These are phyloP conservation scores for Drosophila kohkoa DNA, from an alignment of 1,140 invertebrate genomes.

Conservation along the genomic window DNA sequence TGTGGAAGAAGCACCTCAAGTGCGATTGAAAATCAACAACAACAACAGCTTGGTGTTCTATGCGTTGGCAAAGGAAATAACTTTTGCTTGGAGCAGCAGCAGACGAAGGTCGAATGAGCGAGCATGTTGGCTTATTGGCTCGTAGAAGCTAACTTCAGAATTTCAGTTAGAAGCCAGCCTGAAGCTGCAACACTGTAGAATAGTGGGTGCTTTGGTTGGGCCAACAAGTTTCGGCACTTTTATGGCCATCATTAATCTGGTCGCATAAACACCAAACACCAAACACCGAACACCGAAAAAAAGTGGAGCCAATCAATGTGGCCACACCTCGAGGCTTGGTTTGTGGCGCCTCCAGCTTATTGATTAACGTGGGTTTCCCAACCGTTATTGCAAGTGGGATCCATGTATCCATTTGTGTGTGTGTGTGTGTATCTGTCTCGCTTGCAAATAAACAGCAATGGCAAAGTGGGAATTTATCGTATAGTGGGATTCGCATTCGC, in stretches of 20 bases:
- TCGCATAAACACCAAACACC: slow-evolving; percentile 35
- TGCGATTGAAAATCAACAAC: slow-evolving; percentile 68
- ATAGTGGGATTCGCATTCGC: background rate
- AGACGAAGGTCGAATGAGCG: slow-evolving; percentile 33
- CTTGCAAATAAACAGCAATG: slow-evolving; percentile 16
- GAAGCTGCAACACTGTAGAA: slow-evolving; percentile 15
- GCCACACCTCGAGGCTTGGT: slow-evolving; percentile 47
- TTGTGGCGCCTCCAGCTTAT: slow-evolving; percentile 47
- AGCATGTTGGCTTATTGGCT: slow-evolving; percentile 50
- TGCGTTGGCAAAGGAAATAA: slow-evolving; percentile 77
- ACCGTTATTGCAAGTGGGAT: slow-evolving; percentile 10
- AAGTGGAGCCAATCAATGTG: slow-evolving; percentile 53
- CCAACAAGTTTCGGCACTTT: slow-evolving; percentile 57
- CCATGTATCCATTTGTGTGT: background rate
- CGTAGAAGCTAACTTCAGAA: slow-evolving; percentile 1
- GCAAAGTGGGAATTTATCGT: slow-evolving; percentile 29
- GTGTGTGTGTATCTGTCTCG: background rate
- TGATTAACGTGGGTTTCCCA: slow-evolving; percentile 55
- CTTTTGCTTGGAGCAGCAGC: slow-evolving; percentile 52
- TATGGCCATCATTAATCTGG: slow-evolving; percentile 66
- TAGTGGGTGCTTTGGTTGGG: slow-evolving; percentile 12
- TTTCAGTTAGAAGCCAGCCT: slow-evolving; percentile 27
- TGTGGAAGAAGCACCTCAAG: slow-evolving; percentile 67
- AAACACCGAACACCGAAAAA: slow-evolving; percentile 11
- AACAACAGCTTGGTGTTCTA: slow-evolving; percentile 27